phyloP scores from a whole-genome alignment of 2,113 vertebrate genomes.

The Colius striatus region DNA sequence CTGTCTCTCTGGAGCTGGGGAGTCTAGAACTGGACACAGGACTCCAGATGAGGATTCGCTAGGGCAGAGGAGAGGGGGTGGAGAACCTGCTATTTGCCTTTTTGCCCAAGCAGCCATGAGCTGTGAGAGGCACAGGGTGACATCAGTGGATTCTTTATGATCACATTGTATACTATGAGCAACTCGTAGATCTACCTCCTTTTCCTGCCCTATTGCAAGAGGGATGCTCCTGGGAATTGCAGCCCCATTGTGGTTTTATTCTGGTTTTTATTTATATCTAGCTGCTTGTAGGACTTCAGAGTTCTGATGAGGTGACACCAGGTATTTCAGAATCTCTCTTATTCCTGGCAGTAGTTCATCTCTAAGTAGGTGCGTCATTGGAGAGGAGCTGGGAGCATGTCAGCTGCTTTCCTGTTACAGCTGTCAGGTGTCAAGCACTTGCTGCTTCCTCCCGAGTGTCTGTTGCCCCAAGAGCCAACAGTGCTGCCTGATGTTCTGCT shows the following conservation, averaged over 20 bases:
- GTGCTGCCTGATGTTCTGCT: neutral
- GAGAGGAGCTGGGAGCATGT: neutral
- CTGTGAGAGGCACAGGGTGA: rapidly evolving
- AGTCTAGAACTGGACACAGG: too few relatives aligned
- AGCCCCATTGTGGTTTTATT: neutral
- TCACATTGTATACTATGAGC: rapidly evolving
- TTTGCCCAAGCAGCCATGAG: neutral
- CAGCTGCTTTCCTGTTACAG: rapidly evolving
- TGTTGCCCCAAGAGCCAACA: rapidly evolving
- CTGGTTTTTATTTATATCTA: neutral
- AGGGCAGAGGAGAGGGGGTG: too few relatives aligned
- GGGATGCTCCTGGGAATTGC: neutral
- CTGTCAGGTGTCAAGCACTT: neutral
- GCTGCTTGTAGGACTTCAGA: neutral
- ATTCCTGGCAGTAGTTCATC: neutral
- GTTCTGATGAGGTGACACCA: neutral
- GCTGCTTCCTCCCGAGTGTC: neutral
- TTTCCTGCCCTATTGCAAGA: neutral
- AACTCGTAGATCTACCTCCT: neutral
- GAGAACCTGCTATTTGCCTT: too few relatives aligned
- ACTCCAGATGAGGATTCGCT: too few relatives aligned
- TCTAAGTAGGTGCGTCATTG: rapidly evolving
- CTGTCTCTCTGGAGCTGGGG: too few relatives aligned
- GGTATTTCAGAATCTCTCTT: neutral
- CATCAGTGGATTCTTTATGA: rapidly evolving